Percentiles rank a stretch among this genome's conserved stretches.
These are phyloP conservation scores for Hydrophis major DNA, from an alignment of 2,797 vertebrate genomes.

Conservation along the genomic window DNA sequence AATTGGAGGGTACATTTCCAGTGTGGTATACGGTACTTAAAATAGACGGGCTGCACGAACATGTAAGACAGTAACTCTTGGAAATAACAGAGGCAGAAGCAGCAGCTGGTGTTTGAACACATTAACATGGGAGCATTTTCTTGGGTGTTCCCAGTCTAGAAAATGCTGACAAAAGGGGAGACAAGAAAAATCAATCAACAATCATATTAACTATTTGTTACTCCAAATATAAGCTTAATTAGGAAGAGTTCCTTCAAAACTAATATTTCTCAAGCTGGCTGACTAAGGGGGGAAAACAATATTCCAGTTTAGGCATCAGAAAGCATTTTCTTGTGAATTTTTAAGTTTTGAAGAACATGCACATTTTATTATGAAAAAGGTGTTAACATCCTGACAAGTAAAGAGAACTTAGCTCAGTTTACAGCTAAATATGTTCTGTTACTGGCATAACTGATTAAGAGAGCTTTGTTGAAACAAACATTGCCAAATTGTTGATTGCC, in stretches of 20 bases:
- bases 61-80: fast-evolving
- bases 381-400: neutral
- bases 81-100: conserved; percentile 1
- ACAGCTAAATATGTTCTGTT: neutral
- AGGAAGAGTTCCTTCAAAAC: neutral
- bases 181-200: neutral
- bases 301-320: neutral
- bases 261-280: neutral
- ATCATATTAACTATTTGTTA: neutral
- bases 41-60: neutral
- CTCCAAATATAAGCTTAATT: neutral
- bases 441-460: neutral
- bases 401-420: neutral
- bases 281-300: neutral
- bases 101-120: neutral
- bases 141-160: neutral
- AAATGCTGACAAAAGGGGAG: neutral
- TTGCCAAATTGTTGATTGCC: neutral
- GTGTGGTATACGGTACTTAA: fast-evolving
- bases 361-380: neutral
- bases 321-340: neutral
- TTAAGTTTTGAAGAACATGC: neutral
- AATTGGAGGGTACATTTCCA: neutral
- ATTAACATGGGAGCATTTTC: neutral
- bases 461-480: neutral